Evolutionary conservation across 2,888 invertebrate species (phyloP), one percentile per base, ranked within the genome.

Genomic region (Lomographa bimaculata): DNA sequence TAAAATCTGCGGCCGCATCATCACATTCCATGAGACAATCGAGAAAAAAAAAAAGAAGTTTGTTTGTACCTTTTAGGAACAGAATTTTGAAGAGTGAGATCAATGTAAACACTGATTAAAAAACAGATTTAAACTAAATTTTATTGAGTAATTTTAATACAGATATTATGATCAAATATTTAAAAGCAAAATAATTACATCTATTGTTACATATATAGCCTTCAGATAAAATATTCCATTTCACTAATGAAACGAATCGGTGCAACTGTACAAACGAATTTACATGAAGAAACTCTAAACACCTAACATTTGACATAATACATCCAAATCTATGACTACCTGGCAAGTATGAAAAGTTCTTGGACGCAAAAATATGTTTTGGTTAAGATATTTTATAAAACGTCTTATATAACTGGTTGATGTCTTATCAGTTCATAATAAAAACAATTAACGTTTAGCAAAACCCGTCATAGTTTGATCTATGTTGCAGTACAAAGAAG

Each of bases 191-290:
- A 66, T 63, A 75, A 48, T 74, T 68, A 61, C 57, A 61, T 58
- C 74, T 78, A 75, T 74, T 72, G 69, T 66, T 68, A 74, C 69
- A 67, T n/a, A n/a, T 70, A 69, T 64, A 71, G 60, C 68, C 68
- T 62, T 71, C 48, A 62, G 64, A 67, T 64, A 72, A 72, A 74
- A 70, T 68, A 71, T 66, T 57, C 68, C 59, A 62, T 59, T 65
- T 64, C 57, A 49, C 69, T 78, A 79, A 56, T 68, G 58, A 77
- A 79, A 76, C 71, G 68, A 79, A 57, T 67, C 64, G 35, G 75
- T 80, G 76, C 70, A 67, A 64, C 77, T 83, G 79, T 83, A 85
- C 82, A 85, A 80, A 82, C 73, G 67, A 78, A 82, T 71, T 73
- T 67, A 57, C 50, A 44, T 58, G 46, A 58, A 61, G 54, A 64